phyloP scores from a whole-genome alignment of 2,888 invertebrate species.

The Netelia fuscicornis region DNA sequence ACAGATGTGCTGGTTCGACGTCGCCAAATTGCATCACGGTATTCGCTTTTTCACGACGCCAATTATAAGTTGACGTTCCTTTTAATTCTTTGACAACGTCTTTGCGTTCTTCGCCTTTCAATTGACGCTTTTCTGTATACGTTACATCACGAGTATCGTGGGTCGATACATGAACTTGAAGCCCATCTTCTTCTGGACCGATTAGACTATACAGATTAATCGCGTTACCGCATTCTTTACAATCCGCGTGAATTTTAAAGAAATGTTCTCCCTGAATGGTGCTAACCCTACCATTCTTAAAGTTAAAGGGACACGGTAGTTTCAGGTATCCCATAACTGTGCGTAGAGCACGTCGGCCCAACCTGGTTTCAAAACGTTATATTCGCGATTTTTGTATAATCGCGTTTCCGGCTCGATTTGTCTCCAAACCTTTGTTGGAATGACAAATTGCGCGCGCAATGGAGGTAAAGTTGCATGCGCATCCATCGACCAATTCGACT shows the following conservation, averaged over 20 bases:
- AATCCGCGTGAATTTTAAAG: not conserved
- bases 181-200: not conserved
- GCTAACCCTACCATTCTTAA: not conserved
- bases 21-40: constrained; percentile 62
- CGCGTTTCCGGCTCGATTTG: not conserved
- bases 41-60: constrained; percentile 58
- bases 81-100: constrained; percentile 55
- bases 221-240: not conserved
- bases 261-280: not conserved
- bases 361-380: not conserved
- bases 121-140: constrained; percentile 7
- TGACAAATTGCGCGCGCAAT: not conserved
- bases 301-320: not conserved
- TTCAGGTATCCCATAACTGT: not conserved
- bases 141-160: not conserved
- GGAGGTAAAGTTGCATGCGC: not conserved
- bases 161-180: not conserved
- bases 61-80: constrained; percentile 55
- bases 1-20: constrained; percentile 42
- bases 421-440: not conserved
- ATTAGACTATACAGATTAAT: not conserved
- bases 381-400: not conserved
- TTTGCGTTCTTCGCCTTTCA: constrained; percentile 33
- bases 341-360: not conserved
- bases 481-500: not conserved